Evolutionary conservation across 2,888 invertebrate species (phyloP).

Genomic region (Netelia virgata): DNA sequence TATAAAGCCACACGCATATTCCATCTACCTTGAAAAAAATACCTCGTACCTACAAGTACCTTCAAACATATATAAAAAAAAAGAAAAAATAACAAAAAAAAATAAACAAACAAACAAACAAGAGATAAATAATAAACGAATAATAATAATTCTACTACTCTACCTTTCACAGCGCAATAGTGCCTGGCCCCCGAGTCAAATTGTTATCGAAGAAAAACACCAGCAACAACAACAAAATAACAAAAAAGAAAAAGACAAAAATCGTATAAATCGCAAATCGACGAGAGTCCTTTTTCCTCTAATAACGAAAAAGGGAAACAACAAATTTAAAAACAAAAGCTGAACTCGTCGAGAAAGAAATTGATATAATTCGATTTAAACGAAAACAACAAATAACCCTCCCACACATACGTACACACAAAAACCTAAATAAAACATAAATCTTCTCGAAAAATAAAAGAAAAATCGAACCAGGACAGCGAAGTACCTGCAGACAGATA

Average conservation of each 20-base stretch:
- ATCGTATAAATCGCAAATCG: background rate
- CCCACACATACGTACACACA: slow-evolving; percentile 35
- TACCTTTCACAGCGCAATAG: slow-evolving; percentile 83
- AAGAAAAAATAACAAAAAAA: slow-evolving; percentile 30
- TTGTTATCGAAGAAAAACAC: slow-evolving; percentile 55
- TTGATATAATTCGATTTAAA: slow-evolving; percentile 9
- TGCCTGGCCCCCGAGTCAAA: slow-evolving; percentile 80
- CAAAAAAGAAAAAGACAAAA: slow-evolving; percentile 13
- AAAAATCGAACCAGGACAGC: slow-evolving; percentile 80
- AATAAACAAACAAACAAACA: slow-evolving; percentile 43
- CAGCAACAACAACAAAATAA: slow-evolving; percentile 35
- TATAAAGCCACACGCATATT: slow-evolving; percentile 62
- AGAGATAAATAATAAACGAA: slow-evolving; percentile 49
- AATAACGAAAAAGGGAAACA: slow-evolving; percentile 11
- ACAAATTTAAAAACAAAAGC: slow-evolving; percentile 9
- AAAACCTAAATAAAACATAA: slow-evolving; percentile 37
- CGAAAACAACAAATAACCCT: slow-evolving; percentile 9
- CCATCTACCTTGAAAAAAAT: slow-evolving; percentile 82
- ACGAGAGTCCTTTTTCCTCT: background rate
- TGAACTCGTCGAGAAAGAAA: too few relatives aligned
- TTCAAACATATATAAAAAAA: slow-evolving; percentile 77
- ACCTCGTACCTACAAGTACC: slow-evolving; percentile 84
- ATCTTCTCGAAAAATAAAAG: slow-evolving; percentile 53
- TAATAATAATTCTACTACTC: slow-evolving; percentile 47
- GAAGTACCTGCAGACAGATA: slow-evolving; percentile 82